Percentiles rank a stretch among this genome's conserved stretches.
These are phyloP conservation scores for Scartelaos histophorus DNA, from an alignment of 2,113 vertebrate species.

Conservation along the genomic window DNA sequence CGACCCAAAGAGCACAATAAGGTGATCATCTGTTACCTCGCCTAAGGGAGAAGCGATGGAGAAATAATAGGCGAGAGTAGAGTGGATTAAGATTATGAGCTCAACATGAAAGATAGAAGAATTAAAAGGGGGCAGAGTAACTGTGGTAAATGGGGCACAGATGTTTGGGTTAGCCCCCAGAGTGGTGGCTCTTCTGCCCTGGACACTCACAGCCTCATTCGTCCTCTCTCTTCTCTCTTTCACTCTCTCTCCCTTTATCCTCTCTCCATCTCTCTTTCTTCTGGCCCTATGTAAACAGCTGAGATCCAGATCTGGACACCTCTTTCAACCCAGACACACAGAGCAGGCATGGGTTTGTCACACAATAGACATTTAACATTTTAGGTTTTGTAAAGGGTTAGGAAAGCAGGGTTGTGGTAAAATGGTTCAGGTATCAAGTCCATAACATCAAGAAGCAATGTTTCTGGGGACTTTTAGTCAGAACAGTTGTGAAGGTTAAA, in stretches of 20 bases:
- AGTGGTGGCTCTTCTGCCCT: conserved; percentile 62
- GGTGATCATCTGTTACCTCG: conserved; percentile 40
- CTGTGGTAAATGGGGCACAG: conserved; percentile 69
- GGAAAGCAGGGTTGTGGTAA: neutral
- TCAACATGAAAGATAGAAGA: conserved; percentile 12
- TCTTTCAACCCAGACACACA: conserved; percentile 59
- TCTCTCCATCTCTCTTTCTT: conserved; percentile 21
- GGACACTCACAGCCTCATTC: conserved; percentile 59
- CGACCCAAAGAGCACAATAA: conserved; percentile 31
- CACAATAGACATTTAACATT: conserved; percentile 5
- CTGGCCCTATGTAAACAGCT: conserved; percentile 55
- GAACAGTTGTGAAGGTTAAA: neutral
- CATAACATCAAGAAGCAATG: neutral
- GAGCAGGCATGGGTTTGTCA: conserved; percentile 34
- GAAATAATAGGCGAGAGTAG: neutral
- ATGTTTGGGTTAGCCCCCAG: conserved; percentile 66
- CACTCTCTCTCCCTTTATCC: conserved; percentile 29
- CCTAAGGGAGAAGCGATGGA: neutral
- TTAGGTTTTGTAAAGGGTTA: neutral
- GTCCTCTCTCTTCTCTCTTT: conserved; percentile 19
- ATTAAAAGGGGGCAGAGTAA: conserved; percentile 43
- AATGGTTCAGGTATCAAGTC: neutral
- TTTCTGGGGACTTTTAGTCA: neutral
- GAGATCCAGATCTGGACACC: conserved; percentile 53
- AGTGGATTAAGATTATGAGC: conserved; percentile 4